Evolutionary conservation across 2,797 vertebrate species (phyloP), one percentile per base, ranked within the genome.

Genomic region (Enteromius anoplus): DNA sequence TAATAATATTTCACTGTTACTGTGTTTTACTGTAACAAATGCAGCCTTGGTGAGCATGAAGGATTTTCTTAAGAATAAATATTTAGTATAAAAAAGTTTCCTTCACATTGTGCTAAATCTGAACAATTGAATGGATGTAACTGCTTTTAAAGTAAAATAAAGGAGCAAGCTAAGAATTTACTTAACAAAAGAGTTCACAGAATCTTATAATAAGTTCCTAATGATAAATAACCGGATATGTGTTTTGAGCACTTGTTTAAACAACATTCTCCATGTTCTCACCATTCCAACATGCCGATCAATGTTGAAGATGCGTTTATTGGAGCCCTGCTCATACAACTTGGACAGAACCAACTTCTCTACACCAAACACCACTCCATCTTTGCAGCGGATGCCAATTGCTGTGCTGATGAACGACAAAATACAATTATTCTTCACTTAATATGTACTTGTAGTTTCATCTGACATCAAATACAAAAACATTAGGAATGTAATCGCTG

Each of bases 251-350:
- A 42, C 45, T 17, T 8, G n/a, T 69, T n/a, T 45, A 26, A 76
- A 12, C 0, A 66, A 26, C 21, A 2, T 69, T 32, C 2, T 47
- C 10, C 42, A 42, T 32, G 49, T 47, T 77, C 93, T 94, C 93
- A 98, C 98, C 98, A 99, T 99, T 90, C 98, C 98, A 3, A 99
- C 97, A 1, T 99, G 98, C 64, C 95, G 94, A 92, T 99, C 98
- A 0, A 99, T 97, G 89, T 99, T 99, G 90, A 99, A 99, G 92
- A 99, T 98, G 37, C 98, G 96, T 92, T 99, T 99, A 89, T 99
- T 99, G 86, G 98, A 98, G 1, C 98, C 98, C 83, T 99, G 91
- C 88, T 99, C 98, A 0, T 99, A 99, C n/a, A 99, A 95, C 93
- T 99, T 99, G 84, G 98, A 99, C 88, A 99, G 93, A 62, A 99